Evolutionary conservation across 2,888 invertebrate species (phyloP).

Genomic region (Hyles lineata): DNA sequence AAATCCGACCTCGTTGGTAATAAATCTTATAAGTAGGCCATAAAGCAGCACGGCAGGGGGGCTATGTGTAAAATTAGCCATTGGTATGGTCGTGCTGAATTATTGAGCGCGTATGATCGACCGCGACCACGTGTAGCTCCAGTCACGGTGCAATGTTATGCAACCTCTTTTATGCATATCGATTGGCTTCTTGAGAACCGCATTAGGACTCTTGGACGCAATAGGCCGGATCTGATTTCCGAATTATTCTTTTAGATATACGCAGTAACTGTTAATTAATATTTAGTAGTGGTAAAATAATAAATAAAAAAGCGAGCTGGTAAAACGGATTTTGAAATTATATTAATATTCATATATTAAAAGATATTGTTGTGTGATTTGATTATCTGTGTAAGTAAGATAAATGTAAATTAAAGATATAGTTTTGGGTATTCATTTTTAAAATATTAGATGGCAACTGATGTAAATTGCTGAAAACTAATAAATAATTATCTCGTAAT

Average conservation of each 20-base stretch:
- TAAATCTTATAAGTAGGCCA: slow-evolving; percentile 1
- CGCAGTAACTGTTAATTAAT: too few relatives aligned
- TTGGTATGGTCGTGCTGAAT: slow-evolving; percentile 54
- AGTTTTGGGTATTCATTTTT: too few relatives aligned
- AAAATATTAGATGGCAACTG: too few relatives aligned
- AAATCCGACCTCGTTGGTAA: not conserved
- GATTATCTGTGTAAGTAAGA: too few relatives aligned
- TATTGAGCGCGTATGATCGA: slow-evolving; percentile 67
- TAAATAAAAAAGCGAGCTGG: not conserved
- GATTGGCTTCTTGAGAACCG: slow-evolving; percentile 20
- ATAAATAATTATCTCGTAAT: too few relatives aligned
- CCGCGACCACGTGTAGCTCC: slow-evolving; percentile 35
- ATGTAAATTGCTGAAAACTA: too few relatives aligned
- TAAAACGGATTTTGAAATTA: not conserved
- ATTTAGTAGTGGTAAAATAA: too few relatives aligned
- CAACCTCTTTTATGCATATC: slow-evolving; percentile 28
- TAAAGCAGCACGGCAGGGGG: not conserved
- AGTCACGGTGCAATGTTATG: slow-evolving; percentile 36
- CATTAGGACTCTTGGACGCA: slow-evolving; percentile 12
- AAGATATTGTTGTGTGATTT: too few relatives aligned
- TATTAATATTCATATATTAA: too few relatives aligned
- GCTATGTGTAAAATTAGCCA: slow-evolving; percentile 45
- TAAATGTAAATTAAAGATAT: too few relatives aligned
- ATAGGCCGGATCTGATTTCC: not conserved
- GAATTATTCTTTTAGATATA: too few relatives aligned